phyloP scores from a whole-genome alignment of 1,140 invertebrate genomes.

The Papilio xuthus region DNA sequence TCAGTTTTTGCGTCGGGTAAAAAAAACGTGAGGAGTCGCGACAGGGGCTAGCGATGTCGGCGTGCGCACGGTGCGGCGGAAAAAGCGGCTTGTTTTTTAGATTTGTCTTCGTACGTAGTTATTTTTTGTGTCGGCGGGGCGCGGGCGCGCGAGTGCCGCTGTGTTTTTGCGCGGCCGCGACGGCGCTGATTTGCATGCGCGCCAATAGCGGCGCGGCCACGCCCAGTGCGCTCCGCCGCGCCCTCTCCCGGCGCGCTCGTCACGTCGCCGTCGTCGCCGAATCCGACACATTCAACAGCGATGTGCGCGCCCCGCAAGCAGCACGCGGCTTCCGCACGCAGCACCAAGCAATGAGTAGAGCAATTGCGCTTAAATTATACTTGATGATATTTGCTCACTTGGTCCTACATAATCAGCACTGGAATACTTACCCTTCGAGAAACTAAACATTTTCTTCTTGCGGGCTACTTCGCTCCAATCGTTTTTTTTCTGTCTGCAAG shows the following conservation, averaged over 20 bases:
- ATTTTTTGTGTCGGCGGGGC: constrained; percentile 65
- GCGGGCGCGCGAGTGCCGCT: constrained; percentile 65
- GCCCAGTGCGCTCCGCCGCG: constrained; percentile 48
- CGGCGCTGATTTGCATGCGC: constrained; percentile 71
- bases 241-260: constrained; percentile 38
- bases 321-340: no score
- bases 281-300: not conserved
- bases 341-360: no score
- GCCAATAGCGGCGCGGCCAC: constrained; percentile 66
- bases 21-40: constrained; percentile 37
- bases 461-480: no score
- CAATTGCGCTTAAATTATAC: no score
- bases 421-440: no score
- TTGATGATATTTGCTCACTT: no score
- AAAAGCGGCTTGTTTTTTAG: constrained; percentile 73
- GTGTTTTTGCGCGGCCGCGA: constrained; percentile 67
- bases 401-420: no score
- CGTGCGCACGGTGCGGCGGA: constrained; percentile 45
- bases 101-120: constrained; percentile 73
- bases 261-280: constrained; percentile 40
- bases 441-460: no score
- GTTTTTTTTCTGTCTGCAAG: not conserved
- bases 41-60: constrained; percentile 40
- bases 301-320: not conserved
- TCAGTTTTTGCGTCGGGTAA: constrained; percentile 45